phyloP scores from a whole-genome alignment of 2,797 vertebrate species.

The Labroides dimidiatus region DNA sequence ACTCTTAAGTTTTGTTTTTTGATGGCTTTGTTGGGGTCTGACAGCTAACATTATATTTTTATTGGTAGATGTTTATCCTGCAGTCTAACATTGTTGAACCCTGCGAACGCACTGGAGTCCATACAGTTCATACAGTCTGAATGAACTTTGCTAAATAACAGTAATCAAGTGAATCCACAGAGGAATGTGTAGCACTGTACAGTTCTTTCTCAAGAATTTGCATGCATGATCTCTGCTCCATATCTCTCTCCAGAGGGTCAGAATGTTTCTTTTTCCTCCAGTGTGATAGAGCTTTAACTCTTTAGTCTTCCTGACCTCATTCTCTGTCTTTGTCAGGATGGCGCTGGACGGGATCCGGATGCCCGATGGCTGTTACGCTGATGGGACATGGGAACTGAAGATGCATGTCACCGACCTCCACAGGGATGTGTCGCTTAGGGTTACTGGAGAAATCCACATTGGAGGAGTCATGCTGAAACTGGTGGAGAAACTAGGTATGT shows the following conservation, averaged over 20 bases:
- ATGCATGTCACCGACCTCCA: conserved; percentile 97
- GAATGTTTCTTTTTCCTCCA: conserved; percentile 28
- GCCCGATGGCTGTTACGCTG: conserved; percentile 99
- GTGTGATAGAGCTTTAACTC: conserved; percentile 18
- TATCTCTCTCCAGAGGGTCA: conserved; percentile 4
- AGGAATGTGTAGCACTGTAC: neutral
- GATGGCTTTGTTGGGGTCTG: neutral
- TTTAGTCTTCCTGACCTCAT: neutral
- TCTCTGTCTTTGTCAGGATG: conserved; percentile 83
- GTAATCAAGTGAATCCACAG: neutral
- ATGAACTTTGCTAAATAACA: neutral
- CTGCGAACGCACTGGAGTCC: neutral
- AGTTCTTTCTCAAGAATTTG: conserved; percentile 5
- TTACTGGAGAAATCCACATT: conserved; percentile 98
- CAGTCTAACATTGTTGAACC: neutral
- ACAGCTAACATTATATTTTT: neutral
- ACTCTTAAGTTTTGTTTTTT: no score
- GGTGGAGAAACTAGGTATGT: conserved; percentile 97
- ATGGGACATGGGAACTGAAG: conserved; percentile 98
- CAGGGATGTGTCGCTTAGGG: conserved; percentile 94
- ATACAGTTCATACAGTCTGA: neutral
- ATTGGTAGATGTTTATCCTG: neutral
- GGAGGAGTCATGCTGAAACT: conserved; percentile 99
- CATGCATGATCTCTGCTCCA: neutral
- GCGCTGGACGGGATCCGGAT: conserved; percentile 99